These are phyloP conservation scores for Helarctos malayanus DNA, from an alignment of 2,797 vertebrate species.

Conservation along the genomic window DNA sequence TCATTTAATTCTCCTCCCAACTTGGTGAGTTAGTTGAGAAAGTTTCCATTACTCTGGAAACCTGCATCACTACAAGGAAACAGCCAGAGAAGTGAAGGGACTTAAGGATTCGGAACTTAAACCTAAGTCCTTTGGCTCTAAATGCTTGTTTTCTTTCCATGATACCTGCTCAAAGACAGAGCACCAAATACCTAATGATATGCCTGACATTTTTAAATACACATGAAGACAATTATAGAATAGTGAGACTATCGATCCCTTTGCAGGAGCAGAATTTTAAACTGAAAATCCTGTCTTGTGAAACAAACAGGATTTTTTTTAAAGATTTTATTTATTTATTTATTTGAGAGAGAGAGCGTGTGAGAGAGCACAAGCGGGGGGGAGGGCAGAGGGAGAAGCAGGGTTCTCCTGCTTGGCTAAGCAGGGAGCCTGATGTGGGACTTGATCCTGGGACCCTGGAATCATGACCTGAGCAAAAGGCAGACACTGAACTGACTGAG, in stretches of 20 bases:
- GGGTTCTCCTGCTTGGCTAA: too few relatives aligned
- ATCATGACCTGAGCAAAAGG: neutral
- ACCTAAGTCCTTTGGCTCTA: neutral
- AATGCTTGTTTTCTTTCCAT: neutral
- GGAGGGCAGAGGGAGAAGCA: too few relatives aligned
- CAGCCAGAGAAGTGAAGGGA: neutral
- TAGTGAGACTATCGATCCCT: neutral
- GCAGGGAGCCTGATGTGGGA: neutral
- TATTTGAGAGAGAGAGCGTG: neutral
- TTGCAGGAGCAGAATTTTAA: slow-evolving; percentile 37
- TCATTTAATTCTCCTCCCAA: neutral
- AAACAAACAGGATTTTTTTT: neutral
- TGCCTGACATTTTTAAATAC: neutral
- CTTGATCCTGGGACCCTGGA: neutral
- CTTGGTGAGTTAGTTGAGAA: neutral
- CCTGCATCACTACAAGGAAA: neutral
- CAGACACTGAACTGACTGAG: neutral
- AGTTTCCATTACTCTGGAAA: neutral
- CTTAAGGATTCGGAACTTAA: slow-evolving; percentile 28
- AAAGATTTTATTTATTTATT: neutral
- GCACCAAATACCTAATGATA: neutral
- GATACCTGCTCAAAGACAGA: neutral
- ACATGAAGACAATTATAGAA: neutral
- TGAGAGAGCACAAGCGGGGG: too few relatives aligned
- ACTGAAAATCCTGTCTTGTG: neutral